Evolutionary conservation across 2,113 vertebrate species (phyloP).

Genomic region (Mola mola): DNA sequence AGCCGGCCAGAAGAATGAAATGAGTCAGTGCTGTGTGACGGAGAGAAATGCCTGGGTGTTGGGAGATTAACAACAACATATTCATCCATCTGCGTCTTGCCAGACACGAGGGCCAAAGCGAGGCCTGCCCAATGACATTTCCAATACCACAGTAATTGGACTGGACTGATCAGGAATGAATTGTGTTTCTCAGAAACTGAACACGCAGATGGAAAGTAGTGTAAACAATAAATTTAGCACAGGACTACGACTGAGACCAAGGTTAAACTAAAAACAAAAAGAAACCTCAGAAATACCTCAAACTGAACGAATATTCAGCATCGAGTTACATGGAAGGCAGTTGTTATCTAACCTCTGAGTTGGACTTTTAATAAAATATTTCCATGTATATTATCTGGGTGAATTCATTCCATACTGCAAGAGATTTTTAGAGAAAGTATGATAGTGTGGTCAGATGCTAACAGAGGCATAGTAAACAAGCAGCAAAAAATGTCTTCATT

Average conservation of each 20-base stretch:
- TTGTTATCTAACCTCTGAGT: slow-evolving; percentile 20
- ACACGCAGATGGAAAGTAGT: slow-evolving; percentile 66
- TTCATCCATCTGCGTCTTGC: slow-evolving; percentile 14
- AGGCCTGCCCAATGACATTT: slow-evolving; percentile 6
- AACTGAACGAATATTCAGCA: slow-evolving; percentile 21
- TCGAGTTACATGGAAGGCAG: slow-evolving; percentile 39
- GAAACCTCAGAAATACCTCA: slow-evolving; percentile 77
- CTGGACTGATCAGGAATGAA: slow-evolving; percentile 21
- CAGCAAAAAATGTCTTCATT: too few species aligned
- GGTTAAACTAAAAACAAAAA: slow-evolving; percentile 68
- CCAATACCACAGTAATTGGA: slow-evolving; percentile 34
- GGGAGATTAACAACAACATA: slow-evolving; percentile 14
- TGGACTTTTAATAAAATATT: slow-evolving; percentile 25
- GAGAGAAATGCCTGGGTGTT: slow-evolving; percentile 1
- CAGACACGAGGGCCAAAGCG: slow-evolving; percentile 23
- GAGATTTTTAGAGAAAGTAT: slow-evolving; percentile 20
- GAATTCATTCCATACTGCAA: slow-evolving; percentile 28
- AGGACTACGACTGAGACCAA: slow-evolving; percentile 72
- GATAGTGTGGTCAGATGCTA: slow-evolving; percentile 13
- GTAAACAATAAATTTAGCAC: slow-evolving; percentile 76
- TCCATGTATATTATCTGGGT: slow-evolving; percentile 5
- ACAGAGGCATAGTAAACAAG: not conserved
- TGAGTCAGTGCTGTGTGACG: not conserved
- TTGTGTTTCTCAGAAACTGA: slow-evolving; percentile 41
- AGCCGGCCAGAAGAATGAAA: not conserved